Evolutionary conservation across 1,140 invertebrate species (phyloP), one percentile per base, ranked within the genome.

Genomic region (Microplitis demolitor): DNA sequence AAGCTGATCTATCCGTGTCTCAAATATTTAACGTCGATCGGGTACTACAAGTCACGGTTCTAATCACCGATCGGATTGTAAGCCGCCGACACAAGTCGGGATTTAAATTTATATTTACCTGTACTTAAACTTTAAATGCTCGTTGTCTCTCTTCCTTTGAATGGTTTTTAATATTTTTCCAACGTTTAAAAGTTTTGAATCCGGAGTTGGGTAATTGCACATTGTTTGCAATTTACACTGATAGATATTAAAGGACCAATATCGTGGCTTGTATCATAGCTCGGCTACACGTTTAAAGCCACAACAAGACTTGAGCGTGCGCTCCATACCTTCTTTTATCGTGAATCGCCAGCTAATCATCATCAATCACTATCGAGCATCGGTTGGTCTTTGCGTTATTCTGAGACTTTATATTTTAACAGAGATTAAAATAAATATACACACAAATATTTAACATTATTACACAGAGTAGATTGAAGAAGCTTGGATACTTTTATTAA

Each of bases 331-430:
- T 68, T 82, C 78, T 79, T 83, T 86, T 86, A 86, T 84, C 84
- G 82, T 77, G 82, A 86, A 86, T 86, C 82, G 78, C 64, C 78
- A 78, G 81, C 84, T 86, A 86, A 86, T 86, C 83, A 86, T 86
- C 84, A 86, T 86, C 84, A 86, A 86, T 86, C 84, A 85, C 82
- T 79, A 80, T 80, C 78, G 78, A 75, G 74, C 69, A 75, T 70
- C 73, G 72, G 31, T 39, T 14, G 54, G 68, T 16, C 68, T 58
- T 72, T 73, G 71, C 67, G 68, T 76, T 61, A 69, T 37, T 45
- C 24, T 24, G 24, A 24, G 24, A 24, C 24, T 24, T 24, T 24
- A 14, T 56, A 16, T 56, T 24, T 56, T 56, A 45, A 6, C 39
- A 5, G 11, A 45, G 39, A 45, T 11, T 9, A 45, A 45, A 45